Evolutionary conservation across 2,113 vertebrate genomes (phyloP).

Genomic region (Hydrochoerus hydrochaeris): DNA sequence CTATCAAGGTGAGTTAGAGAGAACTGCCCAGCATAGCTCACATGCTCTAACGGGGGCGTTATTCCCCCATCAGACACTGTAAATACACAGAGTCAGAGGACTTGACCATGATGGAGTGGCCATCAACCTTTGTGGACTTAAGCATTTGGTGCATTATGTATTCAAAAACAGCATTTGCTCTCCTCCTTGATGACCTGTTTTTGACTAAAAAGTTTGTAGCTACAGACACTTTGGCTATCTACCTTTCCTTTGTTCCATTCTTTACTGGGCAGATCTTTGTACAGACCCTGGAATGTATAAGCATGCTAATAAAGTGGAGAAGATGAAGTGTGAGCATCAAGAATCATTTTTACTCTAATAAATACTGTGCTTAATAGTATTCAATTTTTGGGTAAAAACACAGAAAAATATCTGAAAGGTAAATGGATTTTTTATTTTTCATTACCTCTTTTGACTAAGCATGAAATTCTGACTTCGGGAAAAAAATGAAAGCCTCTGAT

Average conservation of each 20-base stretch:
- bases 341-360: conserved; percentile 65
- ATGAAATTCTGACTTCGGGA: conserved; percentile 58
- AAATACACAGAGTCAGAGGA: background rate
- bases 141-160: background rate
- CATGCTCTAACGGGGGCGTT: background rate
- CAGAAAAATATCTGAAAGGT: conserved; percentile 55
- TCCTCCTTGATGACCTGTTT: background rate
- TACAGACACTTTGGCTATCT: background rate
- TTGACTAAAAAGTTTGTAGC: background rate
- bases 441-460: conserved; percentile 66
- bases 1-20: background rate
- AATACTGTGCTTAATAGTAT: conserved; percentile 59
- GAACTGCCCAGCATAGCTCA: background rate
- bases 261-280: background rate
- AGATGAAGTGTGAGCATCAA: background rate
- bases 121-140: background rate
- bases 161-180: background rate
- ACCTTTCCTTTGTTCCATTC: background rate
- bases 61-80: background rate
- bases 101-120: background rate
- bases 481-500: background rate
- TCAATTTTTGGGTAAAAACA: conserved; percentile 56
- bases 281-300: background rate
- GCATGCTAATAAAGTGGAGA: background rate
- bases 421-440: conserved; percentile 70